Evolutionary conservation across 2,113 vertebrate species (phyloP).

Genomic region (Campylomormyrus numenius): DNA sequence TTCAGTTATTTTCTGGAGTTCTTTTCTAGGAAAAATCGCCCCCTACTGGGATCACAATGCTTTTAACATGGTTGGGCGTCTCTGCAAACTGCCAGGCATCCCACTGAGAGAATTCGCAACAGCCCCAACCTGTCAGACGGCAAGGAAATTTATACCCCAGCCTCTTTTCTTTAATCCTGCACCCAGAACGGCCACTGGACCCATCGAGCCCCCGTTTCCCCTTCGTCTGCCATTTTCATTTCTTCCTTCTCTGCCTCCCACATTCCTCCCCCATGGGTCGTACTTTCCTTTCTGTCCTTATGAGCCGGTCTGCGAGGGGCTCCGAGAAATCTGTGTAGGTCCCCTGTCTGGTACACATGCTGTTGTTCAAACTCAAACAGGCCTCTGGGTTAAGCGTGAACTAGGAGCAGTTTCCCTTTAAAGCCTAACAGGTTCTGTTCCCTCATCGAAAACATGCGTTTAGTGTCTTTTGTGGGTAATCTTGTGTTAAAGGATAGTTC

Average conservation of each 20-base stretch:
- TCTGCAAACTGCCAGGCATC: constrained; percentile 50
- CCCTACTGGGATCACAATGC: constrained; percentile 59
- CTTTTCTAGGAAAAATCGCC: constrained; percentile 46
- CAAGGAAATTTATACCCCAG: constrained; percentile 53
- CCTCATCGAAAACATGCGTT: neutral
- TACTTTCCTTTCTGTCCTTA: neutral
- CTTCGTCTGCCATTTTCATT: neutral
- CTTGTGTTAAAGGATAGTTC: constrained; percentile 3
- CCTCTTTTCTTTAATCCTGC: constrained; percentile 46
- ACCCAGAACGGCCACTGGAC: constrained; percentile 17
- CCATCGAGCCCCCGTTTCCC: neutral
- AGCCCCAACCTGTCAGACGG: constrained; percentile 56
- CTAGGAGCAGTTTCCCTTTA: neutral
- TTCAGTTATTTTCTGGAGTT: constrained; percentile 35
- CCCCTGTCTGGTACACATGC: neutral
- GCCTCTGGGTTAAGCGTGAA: neutral
- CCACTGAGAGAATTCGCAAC: constrained; percentile 61
- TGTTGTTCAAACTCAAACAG: neutral
- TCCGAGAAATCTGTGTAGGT: neutral
- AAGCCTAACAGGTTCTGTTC: neutral
- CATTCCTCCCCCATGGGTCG: neutral
- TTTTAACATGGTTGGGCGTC: constrained; percentile 64
- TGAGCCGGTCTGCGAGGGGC: neutral
- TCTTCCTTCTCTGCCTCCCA: neutral
- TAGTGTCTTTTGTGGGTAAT: neutral